phyloP scores from a whole-genome alignment of 2,888 invertebrate species.

The Agonopterix heracliana region DNA sequence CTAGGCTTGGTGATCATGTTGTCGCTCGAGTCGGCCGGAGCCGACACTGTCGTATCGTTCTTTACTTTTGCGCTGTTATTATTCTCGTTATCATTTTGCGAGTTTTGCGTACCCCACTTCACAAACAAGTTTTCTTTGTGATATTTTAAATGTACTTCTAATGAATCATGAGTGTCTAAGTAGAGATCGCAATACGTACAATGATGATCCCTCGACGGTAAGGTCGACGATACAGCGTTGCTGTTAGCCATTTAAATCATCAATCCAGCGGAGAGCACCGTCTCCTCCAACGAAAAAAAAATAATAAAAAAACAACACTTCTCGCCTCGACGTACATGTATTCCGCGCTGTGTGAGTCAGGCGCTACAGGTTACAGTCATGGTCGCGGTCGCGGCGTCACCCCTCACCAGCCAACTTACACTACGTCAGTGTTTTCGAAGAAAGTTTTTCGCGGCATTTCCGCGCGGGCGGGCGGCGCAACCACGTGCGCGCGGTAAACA shows the following conservation, averaged over 20 bases:
- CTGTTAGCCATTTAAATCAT: slow-evolving; percentile 75
- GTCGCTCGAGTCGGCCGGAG: slow-evolving; percentile 86
- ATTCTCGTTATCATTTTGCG: slow-evolving; percentile 78
- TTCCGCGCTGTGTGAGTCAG: slow-evolving; percentile 45
- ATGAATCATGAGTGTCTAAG: slow-evolving; percentile 84
- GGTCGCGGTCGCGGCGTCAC: slow-evolving; percentile 41
- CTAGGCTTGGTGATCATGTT: slow-evolving; percentile 78
- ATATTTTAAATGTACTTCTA: slow-evolving; percentile 87
- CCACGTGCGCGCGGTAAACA: slow-evolving; percentile 70
- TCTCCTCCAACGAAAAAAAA: slow-evolving; percentile 73
- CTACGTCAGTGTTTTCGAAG: slow-evolving; percentile 55
- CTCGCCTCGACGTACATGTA: slow-evolving; percentile 64
- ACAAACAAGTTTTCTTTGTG: slow-evolving; percentile 85
- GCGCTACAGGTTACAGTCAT: slow-evolving; percentile 65
- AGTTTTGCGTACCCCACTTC: slow-evolving; percentile 81
- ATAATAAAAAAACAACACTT: slow-evolving; percentile 65
- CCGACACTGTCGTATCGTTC: slow-evolving; percentile 77
- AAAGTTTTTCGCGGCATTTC: slow-evolving; percentile 74
- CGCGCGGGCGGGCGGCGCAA: slow-evolving; percentile 54
- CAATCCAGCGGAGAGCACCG: slow-evolving; percentile 63
- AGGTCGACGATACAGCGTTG: slow-evolving; percentile 70
- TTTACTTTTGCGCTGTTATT: slow-evolving; percentile 80
- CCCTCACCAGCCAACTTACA: slow-evolving; percentile 47
- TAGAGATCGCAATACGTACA: slow-evolving; percentile 86
- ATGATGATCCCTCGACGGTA: slow-evolving; percentile 78